These are phyloP conservation scores for Paramormyrops kingsleyae DNA, from an alignment of 2,113 vertebrate genomes.

Conservation along the genomic window DNA sequence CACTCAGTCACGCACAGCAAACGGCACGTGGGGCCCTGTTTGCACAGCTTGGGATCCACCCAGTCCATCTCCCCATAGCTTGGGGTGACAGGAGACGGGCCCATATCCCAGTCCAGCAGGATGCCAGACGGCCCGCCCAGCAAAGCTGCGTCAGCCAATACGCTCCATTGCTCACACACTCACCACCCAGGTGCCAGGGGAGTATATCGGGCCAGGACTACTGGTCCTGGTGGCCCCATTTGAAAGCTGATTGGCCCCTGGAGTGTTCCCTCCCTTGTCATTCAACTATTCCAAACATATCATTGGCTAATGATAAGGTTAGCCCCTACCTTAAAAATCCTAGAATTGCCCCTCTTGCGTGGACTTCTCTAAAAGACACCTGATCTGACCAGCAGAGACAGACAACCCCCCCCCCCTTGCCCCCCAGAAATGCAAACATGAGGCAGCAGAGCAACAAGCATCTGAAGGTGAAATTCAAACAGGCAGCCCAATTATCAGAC, in stretches of 20 bases:
- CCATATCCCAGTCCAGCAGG: not conserved
- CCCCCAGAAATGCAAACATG: not conserved
- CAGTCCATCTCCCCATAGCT: not conserved
- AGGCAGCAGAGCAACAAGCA: not conserved
- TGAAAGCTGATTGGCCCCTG: not conserved
- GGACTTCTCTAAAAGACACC: not conserved
- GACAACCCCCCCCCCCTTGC: not conserved
- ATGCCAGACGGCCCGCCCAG: not conserved
- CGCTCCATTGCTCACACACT: not conserved
- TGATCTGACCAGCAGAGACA: not conserved
- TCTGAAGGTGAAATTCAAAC: not conserved
- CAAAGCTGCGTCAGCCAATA: not conserved
- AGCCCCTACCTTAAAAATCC: not conserved
- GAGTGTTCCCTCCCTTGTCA: not conserved
- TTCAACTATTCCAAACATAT: not conserved
- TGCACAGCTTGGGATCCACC: not conserved
- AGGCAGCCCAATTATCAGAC: not conserved
- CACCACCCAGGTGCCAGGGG: not conserved
- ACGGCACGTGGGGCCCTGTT: constrained; percentile 3
- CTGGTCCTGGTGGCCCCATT: not conserved
- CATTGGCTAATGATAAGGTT: not conserved
- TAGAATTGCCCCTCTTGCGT: not conserved
- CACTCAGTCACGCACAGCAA: constrained; percentile 43
- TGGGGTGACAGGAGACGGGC: not conserved
- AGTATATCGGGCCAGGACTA: not conserved